Evolutionary conservation across 1,140 invertebrate genomes (phyloP), one percentile per base, ranked within the genome.

Genomic region (Acyrthosiphon pisum): DNA sequence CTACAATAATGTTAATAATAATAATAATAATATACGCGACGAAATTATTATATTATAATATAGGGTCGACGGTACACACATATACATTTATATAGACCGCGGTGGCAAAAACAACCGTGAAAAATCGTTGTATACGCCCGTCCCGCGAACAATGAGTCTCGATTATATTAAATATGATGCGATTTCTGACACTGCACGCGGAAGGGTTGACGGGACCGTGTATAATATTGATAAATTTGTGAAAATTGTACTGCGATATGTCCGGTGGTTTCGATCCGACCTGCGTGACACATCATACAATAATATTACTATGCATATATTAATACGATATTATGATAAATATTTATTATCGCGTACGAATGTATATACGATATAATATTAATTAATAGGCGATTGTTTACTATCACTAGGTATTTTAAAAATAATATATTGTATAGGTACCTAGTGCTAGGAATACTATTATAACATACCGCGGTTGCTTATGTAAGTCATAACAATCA

Each of bases 31-130:
- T 83, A 83, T 9, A 48, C 83, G 83, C 83, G 83, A 26, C 83
- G 37, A 86, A 86, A 86, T 88, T 50, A 50, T 88, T 88, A 48
- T 53, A 76, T 68, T 68, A n/a, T 56, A 23, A 26, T 35, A 76
- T 88, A 37, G 76, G 88, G 48, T 56, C 56, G 86, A 20, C 56
- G n/a, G 20, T 30, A 50, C 48, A 60, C 60, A 14, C n/a, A 18
- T n/a, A 68, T 20, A n/a, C 60, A n/a, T 76, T 76, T 76, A 76
- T 76, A 76, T n/a, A n/a, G 60, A n/a, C 60, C 60, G n/a, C 44
- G 50, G 68, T 23, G 90, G 26, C 56, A 84, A 53, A 91, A 46
- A 91, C 60, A 81, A 68, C 87, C 89, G 76, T 84, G 93, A 91
- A 93, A 91, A 90, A 93, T 90, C 26, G 60, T 48, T 83, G 35